These are phyloP conservation scores for Acrossocheilus wenchowensis DNA, from an alignment of 2,797 vertebrate species.

Conservation along the genomic window DNA sequence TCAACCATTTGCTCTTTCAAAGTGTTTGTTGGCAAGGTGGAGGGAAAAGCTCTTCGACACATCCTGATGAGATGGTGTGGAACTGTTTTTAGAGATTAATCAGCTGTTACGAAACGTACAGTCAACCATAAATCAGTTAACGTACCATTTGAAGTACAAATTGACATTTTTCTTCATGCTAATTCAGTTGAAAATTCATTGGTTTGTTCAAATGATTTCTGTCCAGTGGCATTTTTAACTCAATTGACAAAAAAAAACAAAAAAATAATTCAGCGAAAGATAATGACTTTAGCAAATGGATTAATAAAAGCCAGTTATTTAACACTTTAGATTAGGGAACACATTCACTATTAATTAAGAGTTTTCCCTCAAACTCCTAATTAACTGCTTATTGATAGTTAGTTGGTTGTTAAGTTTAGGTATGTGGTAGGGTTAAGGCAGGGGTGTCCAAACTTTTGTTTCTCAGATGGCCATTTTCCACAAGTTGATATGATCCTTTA, in stretches of 20 bases:
- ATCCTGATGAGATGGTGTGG: not conserved
- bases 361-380: no score
- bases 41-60: slow-evolving; percentile 30
- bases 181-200: not conserved
- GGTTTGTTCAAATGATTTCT: not conserved
- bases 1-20: slow-evolving; percentile 37
- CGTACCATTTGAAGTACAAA: not conserved
- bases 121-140: not conserved
- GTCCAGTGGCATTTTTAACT: not conserved
- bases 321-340: no score
- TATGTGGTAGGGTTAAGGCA: no score
- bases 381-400: no score
- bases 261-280: not conserved
- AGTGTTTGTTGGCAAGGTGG: slow-evolving; percentile 41
- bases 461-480: no score
- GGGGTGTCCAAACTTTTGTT: no score
- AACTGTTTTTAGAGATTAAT: slow-evolving; percentile 10
- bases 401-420: no score
- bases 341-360: no score
- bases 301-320: not conserved
- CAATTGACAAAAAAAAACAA: not conserved
- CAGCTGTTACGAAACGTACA: not conserved
- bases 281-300: not conserved
- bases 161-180: not conserved
- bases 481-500: no score